Conservation (phyloP, 2,888 invertebrate species). For the Mantis religiosa region DNA sequence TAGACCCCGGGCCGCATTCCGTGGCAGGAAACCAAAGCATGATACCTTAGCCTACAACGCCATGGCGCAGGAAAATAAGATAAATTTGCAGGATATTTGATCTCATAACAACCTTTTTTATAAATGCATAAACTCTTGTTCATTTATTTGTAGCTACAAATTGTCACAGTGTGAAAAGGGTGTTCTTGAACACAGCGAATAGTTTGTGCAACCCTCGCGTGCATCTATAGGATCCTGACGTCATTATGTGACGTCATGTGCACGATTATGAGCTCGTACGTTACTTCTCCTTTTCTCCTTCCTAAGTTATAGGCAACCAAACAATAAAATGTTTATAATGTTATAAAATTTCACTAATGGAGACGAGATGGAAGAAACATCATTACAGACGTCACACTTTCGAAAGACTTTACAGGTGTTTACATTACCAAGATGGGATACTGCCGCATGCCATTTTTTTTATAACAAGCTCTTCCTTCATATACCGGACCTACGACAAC, state of each 20-base stretch:
- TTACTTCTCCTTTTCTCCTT: not conserved
- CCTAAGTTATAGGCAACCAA: not conserved
- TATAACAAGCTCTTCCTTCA: not conserved
- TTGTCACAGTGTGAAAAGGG: too few species aligned
- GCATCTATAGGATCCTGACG: not conserved
- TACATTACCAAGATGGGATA: not conserved
- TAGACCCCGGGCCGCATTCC: too few species aligned
- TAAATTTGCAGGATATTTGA: too few species aligned
- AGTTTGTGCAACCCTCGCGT: not conserved
- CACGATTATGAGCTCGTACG: not conserved
- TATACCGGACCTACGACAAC: not conserved
- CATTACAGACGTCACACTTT: not conserved
- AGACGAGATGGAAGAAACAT: not conserved
- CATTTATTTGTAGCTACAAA: too few species aligned
- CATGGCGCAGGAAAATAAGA: too few species aligned
- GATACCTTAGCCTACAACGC: too few species aligned
- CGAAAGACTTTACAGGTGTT: not conserved
- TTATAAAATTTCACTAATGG: constrained; percentile 12
- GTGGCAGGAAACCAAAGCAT: too few species aligned
- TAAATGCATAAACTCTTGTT: too few species aligned
- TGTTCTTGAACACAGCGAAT: not conserved
- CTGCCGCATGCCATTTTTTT: not conserved
- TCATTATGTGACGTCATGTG: not conserved
- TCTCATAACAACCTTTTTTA: too few species aligned
- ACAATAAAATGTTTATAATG: constrained; percentile 16